Percentiles rank a stretch among this genome's conserved stretches.
Conservation (phyloP, 2,888 invertebrate genomes). For the Herminia tarsipennalis region DNA sequence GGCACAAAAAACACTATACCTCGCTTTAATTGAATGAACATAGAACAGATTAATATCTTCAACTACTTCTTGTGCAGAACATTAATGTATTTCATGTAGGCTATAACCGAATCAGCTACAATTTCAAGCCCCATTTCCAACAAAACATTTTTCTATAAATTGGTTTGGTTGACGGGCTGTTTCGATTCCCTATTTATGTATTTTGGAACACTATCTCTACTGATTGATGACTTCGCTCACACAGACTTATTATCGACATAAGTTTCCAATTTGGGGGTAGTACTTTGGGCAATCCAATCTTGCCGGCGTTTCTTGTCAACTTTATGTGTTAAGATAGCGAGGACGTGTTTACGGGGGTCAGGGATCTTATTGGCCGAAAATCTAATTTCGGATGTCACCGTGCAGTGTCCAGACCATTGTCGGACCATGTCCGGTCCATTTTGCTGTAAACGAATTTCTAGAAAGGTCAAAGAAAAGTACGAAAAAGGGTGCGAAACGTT, state of each 20-base stretch:
- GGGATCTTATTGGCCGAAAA: not conserved
- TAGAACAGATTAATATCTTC: too few species aligned
- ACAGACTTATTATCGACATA: slow-evolving; percentile 25
- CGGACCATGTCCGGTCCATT: too few species aligned
- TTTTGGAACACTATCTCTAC: slow-evolving; percentile 20
- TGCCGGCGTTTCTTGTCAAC: not conserved
- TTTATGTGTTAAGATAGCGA: not conserved
- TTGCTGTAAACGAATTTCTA: too few species aligned
- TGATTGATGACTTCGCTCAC: slow-evolving; percentile 35
- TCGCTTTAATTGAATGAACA: too few species aligned
- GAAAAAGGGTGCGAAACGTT: too few species aligned
- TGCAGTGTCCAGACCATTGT: too few species aligned
- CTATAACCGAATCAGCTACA: too few species aligned
- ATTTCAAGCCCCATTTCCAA: slow-evolving; percentile 7
- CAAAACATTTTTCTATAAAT: slow-evolving; percentile 1
- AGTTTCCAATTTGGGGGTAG: slow-evolving; percentile 18
- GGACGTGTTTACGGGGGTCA: not conserved
- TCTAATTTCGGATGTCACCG: too few species aligned
- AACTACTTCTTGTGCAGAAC: too few species aligned
- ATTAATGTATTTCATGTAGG: too few species aligned
- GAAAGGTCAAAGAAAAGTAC: too few species aligned
- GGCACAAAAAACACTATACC: too few species aligned
- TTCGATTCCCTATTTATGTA: slow-evolving; percentile 32
- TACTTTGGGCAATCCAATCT: not conserved
- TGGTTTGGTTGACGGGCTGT: not conserved